Evolutionary conservation across 2,888 invertebrate species (phyloP).

Genomic region (Limenitis camilla): DNA sequence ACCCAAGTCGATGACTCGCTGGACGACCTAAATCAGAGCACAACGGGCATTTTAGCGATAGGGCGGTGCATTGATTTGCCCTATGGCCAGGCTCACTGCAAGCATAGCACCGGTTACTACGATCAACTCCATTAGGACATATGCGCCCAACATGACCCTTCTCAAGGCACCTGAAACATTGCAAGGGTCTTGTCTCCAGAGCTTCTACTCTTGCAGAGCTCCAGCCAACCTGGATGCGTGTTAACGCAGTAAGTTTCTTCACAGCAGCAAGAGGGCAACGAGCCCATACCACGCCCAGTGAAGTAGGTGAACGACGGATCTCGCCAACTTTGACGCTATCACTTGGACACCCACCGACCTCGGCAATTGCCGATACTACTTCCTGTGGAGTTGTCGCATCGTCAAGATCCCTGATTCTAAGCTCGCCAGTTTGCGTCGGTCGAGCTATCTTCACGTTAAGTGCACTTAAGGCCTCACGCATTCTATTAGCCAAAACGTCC

Average conservation of each 20-base stretch:
- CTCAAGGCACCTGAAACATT: conserved; percentile 20
- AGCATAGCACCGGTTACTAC: conserved; percentile 15
- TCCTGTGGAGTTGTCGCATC: conserved; percentile 7
- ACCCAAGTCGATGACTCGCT: conserved; percentile 11
- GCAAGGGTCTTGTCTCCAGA: conserved; percentile 10
- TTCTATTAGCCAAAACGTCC: neutral
- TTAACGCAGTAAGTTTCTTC: neutral
- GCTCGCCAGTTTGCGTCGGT: conserved; percentile 10
- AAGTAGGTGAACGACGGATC: neutral
- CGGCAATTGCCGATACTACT: conserved; percentile 10
- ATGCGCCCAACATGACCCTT: conserved; percentile 15
- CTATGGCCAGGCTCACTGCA: conserved; percentile 17
- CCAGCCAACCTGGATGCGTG: conserved; percentile 10
- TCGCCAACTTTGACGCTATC: conserved; percentile 10
- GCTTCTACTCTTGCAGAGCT: conserved; percentile 1
- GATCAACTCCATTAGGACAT: conserved; percentile 9
- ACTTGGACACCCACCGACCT: conserved; percentile 4
- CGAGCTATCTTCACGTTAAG: conserved; percentile 3
- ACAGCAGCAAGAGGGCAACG: conserved; percentile 9
- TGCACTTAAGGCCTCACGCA: conserved; percentile 3
- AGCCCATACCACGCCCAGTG: conserved; percentile 4
- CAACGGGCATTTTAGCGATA: conserved; percentile 8
- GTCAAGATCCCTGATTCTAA: conserved; percentile 10
- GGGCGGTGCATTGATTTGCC: conserved; percentile 9
- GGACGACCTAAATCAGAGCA: conserved; percentile 14